Percentiles rank a stretch among this genome's conserved stretches.
Conservation (phyloP, 2,797 vertebrate species). For the Paedocypris micromegethes region DNA sequence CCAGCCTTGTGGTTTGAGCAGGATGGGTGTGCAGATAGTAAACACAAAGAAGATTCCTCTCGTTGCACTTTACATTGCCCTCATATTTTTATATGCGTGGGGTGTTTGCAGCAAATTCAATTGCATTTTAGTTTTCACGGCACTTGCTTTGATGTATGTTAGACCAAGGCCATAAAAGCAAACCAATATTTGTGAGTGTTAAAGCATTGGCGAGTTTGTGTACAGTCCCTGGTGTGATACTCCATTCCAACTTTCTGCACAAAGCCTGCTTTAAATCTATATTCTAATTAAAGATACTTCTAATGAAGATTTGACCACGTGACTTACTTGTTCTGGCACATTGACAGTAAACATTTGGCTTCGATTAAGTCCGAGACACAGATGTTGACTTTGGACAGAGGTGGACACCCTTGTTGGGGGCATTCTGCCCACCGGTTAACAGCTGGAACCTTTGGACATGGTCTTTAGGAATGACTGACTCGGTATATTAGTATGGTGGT, state of each 20-base stretch:
- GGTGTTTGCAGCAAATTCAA: too few relatives aligned
- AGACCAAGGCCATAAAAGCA: too few relatives aligned
- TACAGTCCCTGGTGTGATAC: too few relatives aligned
- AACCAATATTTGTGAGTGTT: too few relatives aligned
- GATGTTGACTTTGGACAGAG: constrained; percentile 45
- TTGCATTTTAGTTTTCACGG: too few relatives aligned
- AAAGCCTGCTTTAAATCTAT: not conserved
- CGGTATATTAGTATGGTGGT: constrained; percentile 10
- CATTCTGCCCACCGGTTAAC: constrained; percentile 22
- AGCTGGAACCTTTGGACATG: constrained; percentile 31
- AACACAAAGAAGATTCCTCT: not conserved
- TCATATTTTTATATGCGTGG: too few relatives aligned
- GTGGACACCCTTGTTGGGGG: constrained; percentile 42
- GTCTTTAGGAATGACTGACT: constrained; percentile 30
- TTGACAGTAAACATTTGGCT: constrained; percentile 39
- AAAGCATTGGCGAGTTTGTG: too few relatives aligned
- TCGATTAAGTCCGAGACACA: constrained; percentile 43
- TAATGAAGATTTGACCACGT: not conserved
- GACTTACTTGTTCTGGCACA: constrained; percentile 1
- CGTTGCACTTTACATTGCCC: too few relatives aligned
- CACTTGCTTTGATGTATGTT: too few relatives aligned
- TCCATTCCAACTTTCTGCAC: not conserved
- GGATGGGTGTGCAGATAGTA: not conserved
- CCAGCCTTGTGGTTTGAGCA: constrained; percentile 3
- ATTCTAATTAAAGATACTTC: not conserved